Evolutionary conservation across 2,797 vertebrate genomes (phyloP).

Genomic region (Balearica regulorum): DNA sequence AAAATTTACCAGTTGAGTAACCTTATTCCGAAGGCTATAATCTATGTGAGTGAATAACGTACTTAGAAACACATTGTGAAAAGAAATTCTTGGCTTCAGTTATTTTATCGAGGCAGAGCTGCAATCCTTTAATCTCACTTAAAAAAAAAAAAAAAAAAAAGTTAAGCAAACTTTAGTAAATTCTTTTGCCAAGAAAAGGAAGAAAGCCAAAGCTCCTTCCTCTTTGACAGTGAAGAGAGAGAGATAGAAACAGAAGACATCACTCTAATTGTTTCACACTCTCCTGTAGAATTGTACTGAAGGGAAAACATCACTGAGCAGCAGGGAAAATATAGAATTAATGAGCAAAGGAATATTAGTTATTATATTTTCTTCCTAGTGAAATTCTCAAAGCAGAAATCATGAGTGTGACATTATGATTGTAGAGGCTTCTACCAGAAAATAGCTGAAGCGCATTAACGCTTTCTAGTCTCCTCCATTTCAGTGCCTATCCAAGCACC

Average conservation of each 20-base stretch:
- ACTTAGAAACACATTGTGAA: background rate
- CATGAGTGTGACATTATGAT: background rate
- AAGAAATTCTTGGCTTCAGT: background rate
- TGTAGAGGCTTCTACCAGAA: background rate
- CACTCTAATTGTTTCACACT: background rate
- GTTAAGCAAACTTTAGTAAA: background rate
- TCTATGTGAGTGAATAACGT: background rate
- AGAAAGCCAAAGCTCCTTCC: background rate
- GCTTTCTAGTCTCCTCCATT: background rate
- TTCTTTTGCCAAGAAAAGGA: background rate
- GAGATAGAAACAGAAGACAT: background rate
- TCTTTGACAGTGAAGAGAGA: background rate
- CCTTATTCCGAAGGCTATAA: background rate
- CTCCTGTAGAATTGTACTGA: background rate
- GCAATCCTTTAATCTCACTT: background rate
- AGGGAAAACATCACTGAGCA: background rate
- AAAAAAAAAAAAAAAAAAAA: background rate
- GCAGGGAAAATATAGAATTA: background rate
- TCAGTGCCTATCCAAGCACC: background rate
- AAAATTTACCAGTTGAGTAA: background rate
- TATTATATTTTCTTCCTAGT: background rate
- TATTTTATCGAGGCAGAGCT: background rate
- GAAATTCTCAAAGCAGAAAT: background rate
- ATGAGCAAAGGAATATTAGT: background rate
- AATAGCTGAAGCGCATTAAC: background rate